A percentile compares a stretch with the other conserved stretches of the same genome.
Conservation (phyloP, 1,140 invertebrate genomes). For the Papilio aristodemus region DNA sequence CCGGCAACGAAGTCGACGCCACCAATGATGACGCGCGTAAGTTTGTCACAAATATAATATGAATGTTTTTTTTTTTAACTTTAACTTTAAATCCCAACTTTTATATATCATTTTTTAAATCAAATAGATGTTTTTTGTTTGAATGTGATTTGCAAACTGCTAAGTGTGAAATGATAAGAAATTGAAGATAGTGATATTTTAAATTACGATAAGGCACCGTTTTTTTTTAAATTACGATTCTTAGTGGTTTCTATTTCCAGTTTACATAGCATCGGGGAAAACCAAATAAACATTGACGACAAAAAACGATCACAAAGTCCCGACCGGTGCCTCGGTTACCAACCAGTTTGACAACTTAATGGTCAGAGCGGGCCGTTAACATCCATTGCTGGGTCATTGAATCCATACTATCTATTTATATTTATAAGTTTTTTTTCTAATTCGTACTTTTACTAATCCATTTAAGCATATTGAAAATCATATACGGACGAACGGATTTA, state of each 20-base stretch:
- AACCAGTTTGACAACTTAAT: slow-evolving; percentile 21
- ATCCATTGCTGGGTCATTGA: slow-evolving; percentile 3
- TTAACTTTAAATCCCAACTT: background rate
- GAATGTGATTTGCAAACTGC: too few species aligned
- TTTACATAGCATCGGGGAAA: background rate
- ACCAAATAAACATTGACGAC: background rate
- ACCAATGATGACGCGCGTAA: slow-evolving; percentile 74
- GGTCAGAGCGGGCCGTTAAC: background rate
- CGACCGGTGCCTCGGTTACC: background rate
- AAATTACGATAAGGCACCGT: background rate
- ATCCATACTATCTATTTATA: background rate
- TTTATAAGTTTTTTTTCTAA: too few species aligned
- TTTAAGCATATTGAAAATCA: too few species aligned
- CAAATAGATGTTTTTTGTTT: too few species aligned
- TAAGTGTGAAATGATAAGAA: too few species aligned
- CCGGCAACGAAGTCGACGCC: slow-evolving; percentile 81
- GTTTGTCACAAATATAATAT: slow-evolving; percentile 33
- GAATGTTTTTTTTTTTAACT: too few species aligned
- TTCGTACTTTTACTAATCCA: too few species aligned
- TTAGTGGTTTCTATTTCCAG: background rate
- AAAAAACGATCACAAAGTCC: background rate
- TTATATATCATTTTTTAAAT: too few species aligned
- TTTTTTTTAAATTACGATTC: background rate
- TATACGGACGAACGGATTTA: too few species aligned
- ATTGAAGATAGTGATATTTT: background rate